phyloP scores from a whole-genome alignment of 2,888 invertebrate species.

The Panzeria rudis region DNA sequence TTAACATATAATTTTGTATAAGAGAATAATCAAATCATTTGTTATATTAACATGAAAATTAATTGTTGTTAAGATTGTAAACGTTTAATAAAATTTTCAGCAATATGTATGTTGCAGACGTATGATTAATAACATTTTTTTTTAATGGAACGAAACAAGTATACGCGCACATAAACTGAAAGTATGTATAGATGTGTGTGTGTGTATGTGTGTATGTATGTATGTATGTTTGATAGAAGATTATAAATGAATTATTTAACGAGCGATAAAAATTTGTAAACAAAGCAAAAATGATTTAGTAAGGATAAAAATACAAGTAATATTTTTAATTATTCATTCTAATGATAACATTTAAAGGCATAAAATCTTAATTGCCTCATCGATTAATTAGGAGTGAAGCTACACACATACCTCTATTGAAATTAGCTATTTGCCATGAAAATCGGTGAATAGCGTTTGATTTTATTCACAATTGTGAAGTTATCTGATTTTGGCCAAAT shows the following conservation, averaged over 20 bases:
- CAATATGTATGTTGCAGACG: background rate
- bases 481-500: too few relatives aligned
- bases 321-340: background rate
- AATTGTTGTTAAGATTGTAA: background rate
- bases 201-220: too few relatives aligned
- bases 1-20: background rate
- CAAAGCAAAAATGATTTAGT: background rate
- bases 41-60: slow-evolving; percentile 1
- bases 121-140: slow-evolving; percentile 28
- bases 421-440: too few relatives aligned
- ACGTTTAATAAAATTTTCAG: background rate
- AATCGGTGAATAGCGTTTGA: too few relatives aligned
- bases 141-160: background rate
- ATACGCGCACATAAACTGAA: slow-evolving; percentile 3
- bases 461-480: too few relatives aligned
- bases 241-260: background rate
- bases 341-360: background rate
- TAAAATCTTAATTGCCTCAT: too few relatives aligned
- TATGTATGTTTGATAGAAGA: background rate
- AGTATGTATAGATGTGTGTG: too few relatives aligned
- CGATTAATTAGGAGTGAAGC: too few relatives aligned
- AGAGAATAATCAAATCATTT: background rate
- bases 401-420: too few relatives aligned
- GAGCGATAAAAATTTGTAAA: background rate
- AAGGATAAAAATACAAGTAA: background rate